A percentile compares a stretch with the other conserved stretches of the same genome.
phyloP scores from a whole-genome alignment of 2,888 invertebrate species.

The Seladonia tumulorum region DNA sequence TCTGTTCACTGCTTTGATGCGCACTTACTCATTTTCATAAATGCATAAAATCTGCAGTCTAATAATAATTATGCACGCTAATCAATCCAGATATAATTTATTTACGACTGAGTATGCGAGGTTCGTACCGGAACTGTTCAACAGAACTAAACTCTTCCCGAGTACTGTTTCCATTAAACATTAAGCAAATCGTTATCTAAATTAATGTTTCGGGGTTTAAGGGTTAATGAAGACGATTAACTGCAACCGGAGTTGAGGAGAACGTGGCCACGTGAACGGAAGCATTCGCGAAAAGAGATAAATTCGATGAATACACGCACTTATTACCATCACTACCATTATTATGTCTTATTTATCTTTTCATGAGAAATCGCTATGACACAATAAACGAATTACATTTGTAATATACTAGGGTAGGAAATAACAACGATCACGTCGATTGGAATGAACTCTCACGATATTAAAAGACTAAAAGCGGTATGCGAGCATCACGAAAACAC shows the following conservation, averaged over 20 bases:
- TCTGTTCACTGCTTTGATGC: too few species aligned
- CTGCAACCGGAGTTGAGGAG: background rate
- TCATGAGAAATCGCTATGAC: conserved; percentile 66
- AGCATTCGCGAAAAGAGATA: conserved; percentile 33
- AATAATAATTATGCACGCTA: too few species aligned
- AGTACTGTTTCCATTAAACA: background rate
- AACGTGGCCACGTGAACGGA: conserved; percentile 21
- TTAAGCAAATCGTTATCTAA: too few species aligned
- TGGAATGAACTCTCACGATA: conserved; percentile 57
- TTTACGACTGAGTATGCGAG: background rate
- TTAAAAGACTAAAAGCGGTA: conserved; percentile 33
- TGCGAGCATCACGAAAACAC: conserved; percentile 26
- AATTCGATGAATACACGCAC: conserved; percentile 52
- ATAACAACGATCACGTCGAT: conserved; percentile 65
- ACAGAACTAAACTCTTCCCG: background rate
- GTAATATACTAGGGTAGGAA: conserved; percentile 77
- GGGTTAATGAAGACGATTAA: conserved; percentile 21
- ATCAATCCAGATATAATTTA: background rate
- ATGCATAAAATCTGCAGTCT: too few species aligned
- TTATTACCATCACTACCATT: conserved; percentile 14
- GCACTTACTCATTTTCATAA: too few species aligned
- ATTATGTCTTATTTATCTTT: conserved; percentile 39
- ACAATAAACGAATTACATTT: conserved; percentile 67
- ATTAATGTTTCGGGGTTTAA: background rate
- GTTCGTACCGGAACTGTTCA: background rate